Conservation (phyloP, 2,888 invertebrate species). For the Limnephilus auricula region DNA sequence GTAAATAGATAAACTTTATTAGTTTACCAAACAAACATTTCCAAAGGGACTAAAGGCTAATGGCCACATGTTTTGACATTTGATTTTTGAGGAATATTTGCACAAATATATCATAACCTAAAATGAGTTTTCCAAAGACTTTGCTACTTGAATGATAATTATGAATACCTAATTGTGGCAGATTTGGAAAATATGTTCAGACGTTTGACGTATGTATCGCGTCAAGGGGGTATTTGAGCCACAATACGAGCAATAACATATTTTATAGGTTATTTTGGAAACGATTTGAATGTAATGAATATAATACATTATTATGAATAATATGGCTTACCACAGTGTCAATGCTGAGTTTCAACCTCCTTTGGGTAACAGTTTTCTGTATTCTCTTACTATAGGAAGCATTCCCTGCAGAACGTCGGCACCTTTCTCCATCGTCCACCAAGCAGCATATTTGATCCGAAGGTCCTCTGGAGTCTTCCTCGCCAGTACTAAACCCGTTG, state of each 20-base stretch:
- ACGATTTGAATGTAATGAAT: background rate
- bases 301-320: background rate
- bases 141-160: background rate
- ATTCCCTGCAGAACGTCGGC: constrained; percentile 92
- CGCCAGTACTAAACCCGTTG: constrained; percentile 95
- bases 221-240: background rate
- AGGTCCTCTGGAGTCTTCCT: constrained; percentile 93
- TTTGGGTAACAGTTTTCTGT: constrained; percentile 95
- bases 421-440: constrained; percentile 92
- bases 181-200: background rate
- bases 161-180: background rate
- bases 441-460: constrained; percentile 95
- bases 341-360: constrained; percentile 91
- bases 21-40: background rate
- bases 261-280: background rate
- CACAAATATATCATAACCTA: background rate
- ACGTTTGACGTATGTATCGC: background rate
- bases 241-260: background rate
- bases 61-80: background rate
- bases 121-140: background rate
- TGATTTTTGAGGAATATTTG: background rate
- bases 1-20: background rate
- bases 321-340: constrained; percentile 82
- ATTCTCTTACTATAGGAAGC: constrained; percentile 98
- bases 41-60: background rate